Evolutionary conservation across 2,888 invertebrate species (phyloP), one percentile per base, ranked within the genome.

Genomic region (Melanotus villosus): DNA sequence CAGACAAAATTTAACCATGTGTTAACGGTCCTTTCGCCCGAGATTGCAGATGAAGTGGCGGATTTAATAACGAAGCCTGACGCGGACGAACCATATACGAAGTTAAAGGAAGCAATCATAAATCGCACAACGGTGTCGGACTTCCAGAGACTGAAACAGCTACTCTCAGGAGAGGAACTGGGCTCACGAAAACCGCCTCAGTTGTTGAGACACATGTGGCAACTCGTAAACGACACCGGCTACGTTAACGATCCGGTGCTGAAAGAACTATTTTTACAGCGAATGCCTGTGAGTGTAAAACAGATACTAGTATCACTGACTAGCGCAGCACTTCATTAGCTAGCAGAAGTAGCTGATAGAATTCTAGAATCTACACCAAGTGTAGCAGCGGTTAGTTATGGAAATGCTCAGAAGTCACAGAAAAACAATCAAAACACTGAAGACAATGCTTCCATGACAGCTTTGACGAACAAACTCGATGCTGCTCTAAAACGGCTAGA

Each of bases 311-410:
- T 54, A 16, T 54, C 54, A 1, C n/a, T 54, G 1, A 10, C 26
- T 5, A 12, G 18, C 5, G 16, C 34, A n/a, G 6, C 54, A 7
- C 2, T 54, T 5, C 14, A 54, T 9, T 18, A 54, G 18, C 14
- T 52, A n/a, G 52, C 26, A 1, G 52, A 52, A 14, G 34, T 54
- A 14, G 54, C 54, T 14, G 54, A 54, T 9, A n/a, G 54, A 18
- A 10, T 54, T 4, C 9, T 54, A 7, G 54, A 54, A 32, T 14
- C 32, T 2, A 12, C 54, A 30, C 34, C 54, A 6, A 30, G 2
- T 9, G 18, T 54, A 2, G 32, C 34, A 54, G 30, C 30, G 9
- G 14, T 23, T 1, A 26, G 32, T 10, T 10, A 1, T 9, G 32
- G 32, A 32, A 5, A 5, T 32, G 3, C 7, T 6, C 16, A 32